These are phyloP conservation scores for Myotis pilosus DNA, from an alignment of 2,797 vertebrate genomes.

Conservation along the genomic window DNA sequence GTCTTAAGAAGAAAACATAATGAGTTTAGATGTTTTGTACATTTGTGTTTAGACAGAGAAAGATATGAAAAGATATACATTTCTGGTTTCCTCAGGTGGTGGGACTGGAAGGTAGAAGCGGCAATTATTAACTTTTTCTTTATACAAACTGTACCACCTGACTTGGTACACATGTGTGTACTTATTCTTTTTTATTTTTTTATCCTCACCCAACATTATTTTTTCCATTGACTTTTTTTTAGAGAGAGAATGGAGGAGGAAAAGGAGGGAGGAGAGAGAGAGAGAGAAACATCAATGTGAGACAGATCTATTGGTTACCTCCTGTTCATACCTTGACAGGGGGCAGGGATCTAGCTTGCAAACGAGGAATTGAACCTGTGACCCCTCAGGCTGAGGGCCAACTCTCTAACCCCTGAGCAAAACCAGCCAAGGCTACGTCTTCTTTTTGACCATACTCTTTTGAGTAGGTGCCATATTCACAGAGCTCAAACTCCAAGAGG, in stretches of 20 bases:
- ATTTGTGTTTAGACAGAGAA: not conserved
- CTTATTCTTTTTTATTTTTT: not conserved
- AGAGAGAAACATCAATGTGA: too few relatives aligned
- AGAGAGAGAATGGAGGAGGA: too few relatives aligned
- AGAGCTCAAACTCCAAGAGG: not conserved
- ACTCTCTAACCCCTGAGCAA: too few relatives aligned
- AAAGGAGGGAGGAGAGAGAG: too few relatives aligned
- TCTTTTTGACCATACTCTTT: not conserved
- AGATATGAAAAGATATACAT: not conserved
- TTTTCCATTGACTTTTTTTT: too few relatives aligned
- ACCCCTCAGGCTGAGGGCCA: too few relatives aligned
- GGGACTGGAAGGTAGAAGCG: not conserved
- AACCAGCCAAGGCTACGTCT: too few relatives aligned
- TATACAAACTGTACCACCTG: not conserved
- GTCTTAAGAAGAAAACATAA: conserved; percentile 16
- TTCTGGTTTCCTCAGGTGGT: not conserved
- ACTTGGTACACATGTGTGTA: not conserved
- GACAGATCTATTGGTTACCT: too few relatives aligned
- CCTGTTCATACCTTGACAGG: too few relatives aligned
- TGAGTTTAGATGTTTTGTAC: not conserved
- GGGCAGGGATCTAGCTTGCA: too few relatives aligned
- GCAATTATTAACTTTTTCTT: not conserved
- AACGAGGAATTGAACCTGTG: too few relatives aligned
- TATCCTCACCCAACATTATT: too few relatives aligned
- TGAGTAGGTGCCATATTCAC: not conserved